phyloP scores from a whole-genome alignment of 2,797 vertebrate species.

The Hippoglossus hippoglossus region DNA sequence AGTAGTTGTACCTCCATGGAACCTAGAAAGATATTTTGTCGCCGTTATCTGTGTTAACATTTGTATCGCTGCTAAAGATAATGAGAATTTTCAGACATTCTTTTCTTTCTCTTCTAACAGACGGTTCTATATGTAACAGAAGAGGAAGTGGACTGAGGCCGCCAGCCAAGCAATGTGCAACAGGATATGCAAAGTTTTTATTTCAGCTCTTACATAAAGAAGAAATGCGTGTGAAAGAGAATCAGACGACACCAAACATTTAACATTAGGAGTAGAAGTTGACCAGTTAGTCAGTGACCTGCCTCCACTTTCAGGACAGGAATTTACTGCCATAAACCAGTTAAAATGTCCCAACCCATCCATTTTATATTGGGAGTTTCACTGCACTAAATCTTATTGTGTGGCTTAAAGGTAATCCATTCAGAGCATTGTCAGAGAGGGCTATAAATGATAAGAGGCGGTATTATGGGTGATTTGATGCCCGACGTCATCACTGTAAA shows the following conservation, averaged over 20 bases:
- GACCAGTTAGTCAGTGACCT: constrained; percentile 4
- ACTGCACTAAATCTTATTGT: constrained; percentile 58
- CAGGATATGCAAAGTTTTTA: background rate
- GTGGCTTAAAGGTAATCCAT: constrained; percentile 57
- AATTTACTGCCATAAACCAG: constrained; percentile 49
- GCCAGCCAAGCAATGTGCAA: background rate
- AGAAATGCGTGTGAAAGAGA: background rate
- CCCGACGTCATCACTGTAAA: constrained; percentile 24
- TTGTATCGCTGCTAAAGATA: background rate
- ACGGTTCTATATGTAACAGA: background rate
- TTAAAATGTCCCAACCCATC: constrained; percentile 47
- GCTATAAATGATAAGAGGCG: constrained; percentile 66
- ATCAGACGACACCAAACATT: background rate
- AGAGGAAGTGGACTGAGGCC: background rate
- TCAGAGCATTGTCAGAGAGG: constrained; percentile 48
- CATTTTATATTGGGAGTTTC: constrained; percentile 39
- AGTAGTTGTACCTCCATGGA: background rate
- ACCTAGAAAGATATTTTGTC: background rate
- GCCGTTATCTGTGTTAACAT: background rate
- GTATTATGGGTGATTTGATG: constrained; percentile 42
- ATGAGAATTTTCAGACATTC: background rate
- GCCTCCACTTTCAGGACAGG: constrained; percentile 17
- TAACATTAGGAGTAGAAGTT: constrained; percentile 23
- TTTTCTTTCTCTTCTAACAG: background rate
- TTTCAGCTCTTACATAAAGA: background rate